Evolutionary conservation across 2,888 invertebrate species (phyloP).

Genomic region (Ophioninae sp.): DNA sequence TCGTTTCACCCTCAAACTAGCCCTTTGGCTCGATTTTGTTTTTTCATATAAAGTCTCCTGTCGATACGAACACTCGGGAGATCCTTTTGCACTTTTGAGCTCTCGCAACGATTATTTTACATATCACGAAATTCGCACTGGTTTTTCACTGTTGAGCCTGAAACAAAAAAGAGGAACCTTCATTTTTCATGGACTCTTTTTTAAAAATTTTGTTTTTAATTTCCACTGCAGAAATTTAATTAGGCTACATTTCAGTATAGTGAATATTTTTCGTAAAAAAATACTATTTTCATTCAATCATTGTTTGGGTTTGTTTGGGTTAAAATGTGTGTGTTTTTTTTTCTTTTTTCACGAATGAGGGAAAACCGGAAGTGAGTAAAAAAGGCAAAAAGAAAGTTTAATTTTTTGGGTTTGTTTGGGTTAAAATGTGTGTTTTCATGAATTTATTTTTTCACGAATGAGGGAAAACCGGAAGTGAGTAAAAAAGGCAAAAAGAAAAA

Average conservation of each 20-base stretch:
- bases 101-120: slow-evolving; percentile 37
- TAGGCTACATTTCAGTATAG: too few relatives aligned
- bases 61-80: slow-evolving; percentile 9
- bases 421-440: neutral
- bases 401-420: too few relatives aligned
- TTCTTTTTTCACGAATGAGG: too few relatives aligned
- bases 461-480: neutral
- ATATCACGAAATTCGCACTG: slow-evolving; percentile 38
- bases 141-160: slow-evolving; percentile 45
- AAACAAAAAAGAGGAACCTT: slow-evolving; percentile 36
- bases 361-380: too few relatives aligned
- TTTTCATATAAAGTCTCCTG: neutral
- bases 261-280: too few relatives aligned
- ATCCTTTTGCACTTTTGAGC: slow-evolving; percentile 26
- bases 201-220: neutral
- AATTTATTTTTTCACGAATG: neutral
- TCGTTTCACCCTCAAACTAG: slow-evolving; percentile 50
- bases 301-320: too few relatives aligned
- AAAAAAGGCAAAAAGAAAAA: neutral
- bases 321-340: too few relatives aligned
- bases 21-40: slow-evolving; percentile 6
- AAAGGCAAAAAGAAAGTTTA: too few relatives aligned
- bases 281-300: too few relatives aligned
- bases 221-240: too few relatives aligned
- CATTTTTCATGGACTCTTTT: neutral